A percentile compares a stretch with the other conserved stretches of the same genome.
phyloP scores from a whole-genome alignment of 1,140 invertebrate species.

The Octopus sinensis region DNA sequence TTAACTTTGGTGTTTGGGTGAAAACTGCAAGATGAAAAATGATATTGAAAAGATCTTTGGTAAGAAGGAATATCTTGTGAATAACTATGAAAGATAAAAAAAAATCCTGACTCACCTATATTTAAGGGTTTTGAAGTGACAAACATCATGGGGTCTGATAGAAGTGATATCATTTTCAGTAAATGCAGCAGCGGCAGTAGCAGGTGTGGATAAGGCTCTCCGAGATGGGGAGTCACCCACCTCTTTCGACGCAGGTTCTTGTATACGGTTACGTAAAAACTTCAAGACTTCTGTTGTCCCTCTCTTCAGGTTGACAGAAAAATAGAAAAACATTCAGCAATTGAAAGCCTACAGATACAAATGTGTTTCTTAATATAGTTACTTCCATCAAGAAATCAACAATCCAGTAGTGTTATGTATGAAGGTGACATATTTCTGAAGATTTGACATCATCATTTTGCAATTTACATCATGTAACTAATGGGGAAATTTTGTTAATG shows the following conservation, averaged over 20 bases:
- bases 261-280: conserved; percentile 68
- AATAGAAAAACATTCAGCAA: too few species aligned
- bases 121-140: conserved; percentile 70
- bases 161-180: conserved; percentile 36
- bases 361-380: too few species aligned
- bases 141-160: conserved; percentile 65
- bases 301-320: conserved; percentile 55
- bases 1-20: too few species aligned
- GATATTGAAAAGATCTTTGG: too few species aligned
- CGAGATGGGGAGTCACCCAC: background rate
- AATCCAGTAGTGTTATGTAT: too few species aligned
- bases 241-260: conserved; percentile 25
- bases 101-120: conserved; percentile 36
- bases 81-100: background rate
- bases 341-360: too few species aligned
- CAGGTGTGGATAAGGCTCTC: background rate
- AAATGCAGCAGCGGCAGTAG: background rate
- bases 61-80: background rate
- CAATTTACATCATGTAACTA: too few species aligned
- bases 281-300: conserved; percentile 79
- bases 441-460: too few species aligned
- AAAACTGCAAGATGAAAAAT: too few species aligned
- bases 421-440: too few species aligned
- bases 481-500: too few species aligned
- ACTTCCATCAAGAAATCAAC: too few species aligned